Base-by-base conservation (phyloP, 2,888 invertebrate species). In the Acanthosepion esculentum region DNA sequence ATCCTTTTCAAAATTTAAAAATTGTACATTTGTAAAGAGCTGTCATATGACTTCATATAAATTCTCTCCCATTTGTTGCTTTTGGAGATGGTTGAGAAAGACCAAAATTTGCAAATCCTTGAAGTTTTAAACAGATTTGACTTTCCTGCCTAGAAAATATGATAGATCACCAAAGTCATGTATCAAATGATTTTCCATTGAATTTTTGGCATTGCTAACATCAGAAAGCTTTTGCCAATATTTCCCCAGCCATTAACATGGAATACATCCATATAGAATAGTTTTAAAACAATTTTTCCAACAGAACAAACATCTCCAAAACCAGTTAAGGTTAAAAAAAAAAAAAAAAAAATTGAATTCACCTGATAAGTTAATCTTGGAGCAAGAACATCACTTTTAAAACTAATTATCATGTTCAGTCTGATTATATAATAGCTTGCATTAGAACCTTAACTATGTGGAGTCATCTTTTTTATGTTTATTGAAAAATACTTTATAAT, bases 81-180 rank as follows among this genome's bases (percentile, higher is more conserved):
- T 78, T 78, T 78, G 78, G 78, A n/a, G 78, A 78, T 78, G 78
- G n/a, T 78, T 78, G 15, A 78, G 78, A 78, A 78, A 78, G 78
- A 78, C 78, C n/a, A 78, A 78, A n/a, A n/a, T 78, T 78, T n/a
- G 78, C 78, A 78, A 78, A 78, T 78, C 78, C 78, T 78, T 78
- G n/a, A 78, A n/a, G 78, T 78, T 78, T 78, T 78, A 78, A 78
- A 78, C n/a, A 78, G 78, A 78, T 78, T 78, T 78, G 78, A 78
- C 78, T 78, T 78, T 78, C 78, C 78, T 78, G 78, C 78, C 78
- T n/a, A 78, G 78, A 78, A 78, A 78, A n/a, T n/a, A 78, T 59
- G n/a, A 78, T 33, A 78, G n/a, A 78, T 78, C 78, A 78, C n/a
- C n/a, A 78, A n/a, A n/a, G n/a, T 78, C 78, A 78, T 78, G n/a